Evolutionary conservation across 2,113 vertebrate species (phyloP), one percentile per base, ranked within the genome.

Genomic region (Rhinoptilus africanus): DNA sequence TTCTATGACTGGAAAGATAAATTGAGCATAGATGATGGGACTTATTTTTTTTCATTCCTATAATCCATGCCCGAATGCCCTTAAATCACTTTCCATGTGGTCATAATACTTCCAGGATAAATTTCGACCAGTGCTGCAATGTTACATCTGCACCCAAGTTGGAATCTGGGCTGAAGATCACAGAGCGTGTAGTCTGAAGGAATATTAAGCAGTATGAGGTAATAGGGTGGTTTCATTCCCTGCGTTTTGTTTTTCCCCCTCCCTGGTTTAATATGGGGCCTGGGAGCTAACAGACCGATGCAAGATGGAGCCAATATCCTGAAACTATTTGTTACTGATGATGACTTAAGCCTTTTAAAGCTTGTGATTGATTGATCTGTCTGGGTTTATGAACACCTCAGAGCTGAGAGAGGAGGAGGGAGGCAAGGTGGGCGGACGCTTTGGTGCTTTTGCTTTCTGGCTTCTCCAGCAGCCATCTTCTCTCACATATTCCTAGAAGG

Each of bases 11-110:
- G 35, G 57, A 57, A 85, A 72, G 48, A 34, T 41, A 56, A 81
- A 82, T 22, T 54, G 34, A 72, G 28, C 26, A 45, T 37, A 57
- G 5, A 1, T 71, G 60, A 14, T 24, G 0, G 0, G 23, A 18
- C 30, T 63, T 53, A 0, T 66, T 45, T 22, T 27, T 59, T 37
- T 41, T 10, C 4, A 21, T 48, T 91, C 13, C 34, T 79, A 43
- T 34, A 51, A 64, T 37, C 43, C 0, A 0, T 60, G 47, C 48
- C n/a, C 1, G 0, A 37, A 28, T 67, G 23, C 23, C n/a, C 60
- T 87, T 73, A 64, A 68, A 64, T 63, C 43, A 21, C n/a, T 68
- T 75, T 63, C 20, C 26, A 19, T 56, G 35, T 22, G 59, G 35
- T 16, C 7, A 3, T 34, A 75, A 10, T 17, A 35, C 18, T 35